Percentiles rank a stretch among this genome's conserved stretches.
phyloP scores from a whole-genome alignment of 2,113 vertebrate species.

The Aplodontia rufa region DNA sequence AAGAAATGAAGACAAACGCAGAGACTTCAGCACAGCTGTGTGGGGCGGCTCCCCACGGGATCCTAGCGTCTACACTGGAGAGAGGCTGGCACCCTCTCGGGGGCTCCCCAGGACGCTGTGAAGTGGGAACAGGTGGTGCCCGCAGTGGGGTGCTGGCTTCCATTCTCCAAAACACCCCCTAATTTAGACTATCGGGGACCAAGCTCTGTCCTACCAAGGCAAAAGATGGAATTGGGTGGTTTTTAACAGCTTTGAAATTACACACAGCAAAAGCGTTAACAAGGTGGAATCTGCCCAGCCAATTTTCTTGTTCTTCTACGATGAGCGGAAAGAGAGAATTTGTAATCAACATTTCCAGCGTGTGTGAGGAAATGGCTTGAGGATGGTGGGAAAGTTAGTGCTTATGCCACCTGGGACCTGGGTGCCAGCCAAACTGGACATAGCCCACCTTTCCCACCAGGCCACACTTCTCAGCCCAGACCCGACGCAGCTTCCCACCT shows the following conservation, averaged over 20 bases:
- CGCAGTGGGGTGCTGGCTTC: fast-evolving
- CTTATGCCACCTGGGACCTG: fast-evolving
- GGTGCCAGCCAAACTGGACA: background rate
- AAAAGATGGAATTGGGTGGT: background rate
- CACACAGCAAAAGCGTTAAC: background rate
- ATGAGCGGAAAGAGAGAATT: background rate
- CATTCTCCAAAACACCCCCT: background rate
- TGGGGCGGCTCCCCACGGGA: background rate
- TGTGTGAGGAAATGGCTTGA: background rate
- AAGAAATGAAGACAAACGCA: background rate
- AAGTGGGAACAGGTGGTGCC: background rate
- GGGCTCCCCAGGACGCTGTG: background rate
- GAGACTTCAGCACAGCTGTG: background rate
- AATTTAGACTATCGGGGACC: background rate
- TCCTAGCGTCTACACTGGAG: background rate
- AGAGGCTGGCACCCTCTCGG: background rate
- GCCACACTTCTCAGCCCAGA: background rate
- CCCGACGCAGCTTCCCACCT: background rate
- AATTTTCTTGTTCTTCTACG: background rate
- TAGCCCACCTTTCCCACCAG: background rate
- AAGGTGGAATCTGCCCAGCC: background rate
- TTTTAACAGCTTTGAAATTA: background rate
- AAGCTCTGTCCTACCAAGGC: background rate
- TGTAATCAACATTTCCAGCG: background rate
- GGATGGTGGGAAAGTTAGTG: background rate